phyloP scores from a whole-genome alignment of 2,888 invertebrate species.

The Miltochrista miniata region DNA sequence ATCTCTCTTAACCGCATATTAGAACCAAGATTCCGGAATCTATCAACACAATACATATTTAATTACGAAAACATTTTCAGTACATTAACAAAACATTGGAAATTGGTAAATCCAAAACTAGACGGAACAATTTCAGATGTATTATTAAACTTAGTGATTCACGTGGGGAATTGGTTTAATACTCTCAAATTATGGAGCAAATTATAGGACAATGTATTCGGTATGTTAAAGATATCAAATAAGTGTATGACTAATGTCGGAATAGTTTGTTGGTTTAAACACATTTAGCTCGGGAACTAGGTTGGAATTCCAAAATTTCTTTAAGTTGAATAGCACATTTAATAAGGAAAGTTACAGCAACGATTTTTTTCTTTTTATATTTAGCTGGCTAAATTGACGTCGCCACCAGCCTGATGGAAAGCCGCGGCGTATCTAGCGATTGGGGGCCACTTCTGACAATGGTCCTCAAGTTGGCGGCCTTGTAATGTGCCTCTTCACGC shows the following conservation, averaged over 20 bases:
- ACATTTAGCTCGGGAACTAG: too few relatives aligned
- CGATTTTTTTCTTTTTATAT: too few relatives aligned
- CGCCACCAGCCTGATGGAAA: too few relatives aligned
- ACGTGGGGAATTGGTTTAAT: slow-evolving; percentile 21
- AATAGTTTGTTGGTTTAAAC: background rate
- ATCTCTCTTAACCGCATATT: background rate
- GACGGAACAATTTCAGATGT: slow-evolving; percentile 5
- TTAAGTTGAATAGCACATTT: too few relatives aligned
- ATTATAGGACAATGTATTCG: slow-evolving; percentile 9
- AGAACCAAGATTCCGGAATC: slow-evolving; percentile 1
- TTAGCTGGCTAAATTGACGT: too few relatives aligned
- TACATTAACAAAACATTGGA: slow-evolving; percentile 25
- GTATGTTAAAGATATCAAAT: too few relatives aligned
- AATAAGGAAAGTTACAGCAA: too few relatives aligned
- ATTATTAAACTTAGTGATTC: slow-evolving; percentile 9
- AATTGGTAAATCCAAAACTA: slow-evolving; percentile 21
- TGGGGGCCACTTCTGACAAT: too few relatives aligned
- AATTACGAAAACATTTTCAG: slow-evolving; percentile 12
- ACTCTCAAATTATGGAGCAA: slow-evolving; percentile 15
- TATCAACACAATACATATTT: slow-evolving; percentile 20
- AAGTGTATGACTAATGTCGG: background rate
- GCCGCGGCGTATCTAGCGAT: too few relatives aligned
- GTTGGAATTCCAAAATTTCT: too few relatives aligned
- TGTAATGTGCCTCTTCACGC: too few relatives aligned
- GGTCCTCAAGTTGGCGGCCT: too few relatives aligned